Percentiles rank a stretch among this genome's conserved stretches.
Evolutionary conservation across 2,797 vertebrate genomes (phyloP).

Genomic region (Peromyscus eremicus): DNA sequence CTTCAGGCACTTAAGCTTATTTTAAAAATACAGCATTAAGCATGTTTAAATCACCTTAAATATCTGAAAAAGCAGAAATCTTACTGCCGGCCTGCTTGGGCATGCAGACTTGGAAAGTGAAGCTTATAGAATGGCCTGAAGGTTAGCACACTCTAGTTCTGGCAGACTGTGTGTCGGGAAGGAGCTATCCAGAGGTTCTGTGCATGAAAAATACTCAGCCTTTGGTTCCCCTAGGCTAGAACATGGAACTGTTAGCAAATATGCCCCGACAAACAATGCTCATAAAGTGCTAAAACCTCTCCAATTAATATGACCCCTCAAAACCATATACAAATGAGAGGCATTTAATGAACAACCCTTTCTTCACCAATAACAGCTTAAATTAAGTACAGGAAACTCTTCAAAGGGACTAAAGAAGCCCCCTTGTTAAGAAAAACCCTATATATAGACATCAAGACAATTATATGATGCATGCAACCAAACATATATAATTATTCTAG

Average conservation of each 20-base stretch:
- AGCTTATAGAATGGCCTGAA: constrained; percentile 56
- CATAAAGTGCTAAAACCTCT: constrained; percentile 58
- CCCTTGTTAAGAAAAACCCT: constrained; percentile 70
- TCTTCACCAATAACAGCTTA: constrained; percentile 71
- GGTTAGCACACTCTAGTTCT: constrained; percentile 65
- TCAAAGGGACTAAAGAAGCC: constrained; percentile 59
- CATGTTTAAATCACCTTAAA: constrained; percentile 75
- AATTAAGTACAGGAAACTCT: constrained; percentile 79
- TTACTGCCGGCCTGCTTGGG: constrained; percentile 67
- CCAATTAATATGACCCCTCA: constrained; percentile 62
- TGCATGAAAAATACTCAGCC: constrained; percentile 9
- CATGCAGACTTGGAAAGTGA: constrained; percentile 63
- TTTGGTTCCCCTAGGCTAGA: constrained; percentile 60
- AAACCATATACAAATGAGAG: constrained; percentile 69
- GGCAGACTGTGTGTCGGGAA: constrained; percentile 64
- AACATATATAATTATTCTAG: constrained; percentile 76
- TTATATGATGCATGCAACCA: constrained; percentile 71
- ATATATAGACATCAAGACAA: constrained; percentile 73
- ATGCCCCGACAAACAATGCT: constrained; percentile 55
- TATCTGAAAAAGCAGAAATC: constrained; percentile 70
- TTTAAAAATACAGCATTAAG: constrained; percentile 73
- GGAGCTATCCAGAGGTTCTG: constrained; percentile 59
- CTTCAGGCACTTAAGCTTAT: constrained; percentile 51
- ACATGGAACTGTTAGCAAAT: constrained; percentile 58
- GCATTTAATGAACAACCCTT: constrained; percentile 72